Evolutionary conservation across 1,140 invertebrate species (phyloP).

Genomic region (Agrypnia vestita): DNA sequence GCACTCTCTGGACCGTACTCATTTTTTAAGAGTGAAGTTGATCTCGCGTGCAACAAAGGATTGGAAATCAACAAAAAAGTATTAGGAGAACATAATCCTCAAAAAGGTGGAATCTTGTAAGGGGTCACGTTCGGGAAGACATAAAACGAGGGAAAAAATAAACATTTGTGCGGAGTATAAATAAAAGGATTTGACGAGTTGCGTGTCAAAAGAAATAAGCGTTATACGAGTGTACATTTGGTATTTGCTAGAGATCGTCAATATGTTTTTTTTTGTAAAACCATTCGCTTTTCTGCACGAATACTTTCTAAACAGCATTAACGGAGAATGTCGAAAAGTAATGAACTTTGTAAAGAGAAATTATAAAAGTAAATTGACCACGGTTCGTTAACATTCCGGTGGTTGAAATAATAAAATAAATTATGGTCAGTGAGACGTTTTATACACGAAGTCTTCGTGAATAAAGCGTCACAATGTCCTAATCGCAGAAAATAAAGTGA

Average conservation of each 20-base stretch:
- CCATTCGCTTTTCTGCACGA: too few relatives aligned
- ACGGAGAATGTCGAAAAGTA: background rate
- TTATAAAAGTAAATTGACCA: background rate
- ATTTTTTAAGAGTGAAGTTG: background rate
- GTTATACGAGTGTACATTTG: too few relatives aligned
- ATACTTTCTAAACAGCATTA: too few relatives aligned
- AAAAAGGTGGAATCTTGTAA: background rate
- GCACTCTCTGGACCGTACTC: too few relatives aligned
- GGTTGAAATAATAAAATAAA: background rate
- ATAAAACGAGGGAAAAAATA: slow-evolving; percentile 18
- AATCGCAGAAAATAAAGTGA: too few relatives aligned
- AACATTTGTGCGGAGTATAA: slow-evolving; percentile 31
- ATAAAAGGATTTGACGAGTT: slow-evolving; percentile 34
- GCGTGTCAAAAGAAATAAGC: slow-evolving; percentile 39
- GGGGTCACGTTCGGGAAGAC: background rate
- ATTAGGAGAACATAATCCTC: slow-evolving; percentile 23
- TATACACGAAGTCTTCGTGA: background rate
- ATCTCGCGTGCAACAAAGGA: slow-evolving; percentile 17
- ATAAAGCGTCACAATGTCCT: background rate
- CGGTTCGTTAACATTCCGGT: background rate
- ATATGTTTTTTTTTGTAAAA: too few relatives aligned
- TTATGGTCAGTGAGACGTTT: background rate
- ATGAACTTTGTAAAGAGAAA: slow-evolving; percentile 14
- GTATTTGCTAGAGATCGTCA: too few relatives aligned
- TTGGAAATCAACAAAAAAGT: slow-evolving; percentile 8